Base-by-base conservation (phyloP, 2,888 invertebrate species). In the Therioaphis trifolii region DNA sequence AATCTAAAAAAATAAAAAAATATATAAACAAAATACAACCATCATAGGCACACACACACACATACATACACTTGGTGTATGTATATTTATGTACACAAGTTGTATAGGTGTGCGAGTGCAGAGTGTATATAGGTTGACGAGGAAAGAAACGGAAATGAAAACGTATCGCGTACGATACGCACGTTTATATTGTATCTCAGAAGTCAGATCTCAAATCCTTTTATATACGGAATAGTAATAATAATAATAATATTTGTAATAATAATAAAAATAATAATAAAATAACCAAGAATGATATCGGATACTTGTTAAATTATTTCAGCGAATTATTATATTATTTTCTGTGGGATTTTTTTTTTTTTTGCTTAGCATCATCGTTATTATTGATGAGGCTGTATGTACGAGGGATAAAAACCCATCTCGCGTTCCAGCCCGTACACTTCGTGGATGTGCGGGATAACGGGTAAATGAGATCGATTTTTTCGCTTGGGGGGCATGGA, bases 391-490 rank as follows among this genome's bases (percentile, higher is more conserved):
- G 12, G 27, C 43, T 14, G n/a, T 9, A 15, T 55, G 24, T 75
- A 18, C 46, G 12, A 58, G 46, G 46, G 76, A 63, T 29, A 21
- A 46, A 55, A 21, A 46, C 63, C 63, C 63, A 43, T 76, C 76
- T 76, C 63, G 46, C 43, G 24, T 71, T 49, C 71, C 49, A 49
- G 12, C 29, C 71, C 27, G 5, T 27, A 27, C 40, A 0, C 18
- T 18, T 46, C 49, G 49, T 21, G 58, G 58, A 58, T 18, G 49
- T 29, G 46, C 46, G 63, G 46, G 7, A 24, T 43, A 61, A 58
- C 55, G 79, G 58, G 71, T 71, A 80, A 82, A 82, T 72, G 80
- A 82, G 80, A 82, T 82, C 80, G 80, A 82, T 82, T 82, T 72
- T 68, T 71, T 72, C 49, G 69, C 43, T 71, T 71, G 58, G 46